Conservation (phyloP, 2,797 vertebrate genomes). For the Anabacerthia variegaticeps region DNA sequence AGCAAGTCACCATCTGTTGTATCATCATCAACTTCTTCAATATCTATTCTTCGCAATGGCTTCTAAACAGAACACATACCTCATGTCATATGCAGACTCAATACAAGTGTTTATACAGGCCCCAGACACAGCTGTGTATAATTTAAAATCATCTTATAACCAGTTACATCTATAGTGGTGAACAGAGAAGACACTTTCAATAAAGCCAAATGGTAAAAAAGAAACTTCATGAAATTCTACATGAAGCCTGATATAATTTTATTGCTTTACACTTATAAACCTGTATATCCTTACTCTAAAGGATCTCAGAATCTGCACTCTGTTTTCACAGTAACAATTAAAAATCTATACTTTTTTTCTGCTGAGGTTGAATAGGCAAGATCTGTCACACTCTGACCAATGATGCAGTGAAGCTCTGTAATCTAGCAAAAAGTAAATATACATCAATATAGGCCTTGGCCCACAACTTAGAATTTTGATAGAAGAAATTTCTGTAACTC, state of each 20-base stretch:
- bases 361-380: neutral
- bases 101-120: neutral
- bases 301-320: neutral
- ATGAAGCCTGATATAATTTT: neutral
- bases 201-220: neutral
- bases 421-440: neutral
- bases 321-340: neutral
- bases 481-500: neutral
- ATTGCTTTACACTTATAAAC: neutral
- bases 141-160: neutral
- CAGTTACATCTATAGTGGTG: neutral
- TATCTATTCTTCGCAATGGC: constrained; percentile 84
- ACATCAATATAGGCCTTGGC: neutral
- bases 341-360: neutral
- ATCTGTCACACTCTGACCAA: neutral
- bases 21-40: constrained; percentile 86
- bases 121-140: neutral
- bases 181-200: neutral
- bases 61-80: constrained; percentile 79
- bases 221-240: neutral
- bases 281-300: neutral
- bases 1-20: constrained; percentile 16
- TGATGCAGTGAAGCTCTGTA: neutral
- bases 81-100: neutral
- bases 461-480: neutral